Conservation (phyloP, 2,888 invertebrate genomes). For the Halocaridina rubra region DNA sequence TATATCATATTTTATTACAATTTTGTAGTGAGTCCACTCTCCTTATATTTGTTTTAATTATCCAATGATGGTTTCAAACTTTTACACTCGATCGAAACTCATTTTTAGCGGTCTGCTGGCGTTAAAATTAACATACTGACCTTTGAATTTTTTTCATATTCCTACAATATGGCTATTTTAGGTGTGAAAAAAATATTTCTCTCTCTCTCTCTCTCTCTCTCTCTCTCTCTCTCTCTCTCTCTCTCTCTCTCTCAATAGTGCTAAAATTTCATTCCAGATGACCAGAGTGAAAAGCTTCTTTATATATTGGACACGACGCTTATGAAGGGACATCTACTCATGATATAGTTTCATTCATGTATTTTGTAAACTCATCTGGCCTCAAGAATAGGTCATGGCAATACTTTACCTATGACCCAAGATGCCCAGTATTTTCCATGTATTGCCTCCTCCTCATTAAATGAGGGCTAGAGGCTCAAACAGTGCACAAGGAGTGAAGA, state of each 20-base stretch:
- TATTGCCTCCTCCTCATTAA: no score
- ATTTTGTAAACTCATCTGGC: neutral
- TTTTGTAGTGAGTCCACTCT: no score
- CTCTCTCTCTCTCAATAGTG: neutral
- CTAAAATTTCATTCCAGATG: neutral
- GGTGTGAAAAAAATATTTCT: no score
- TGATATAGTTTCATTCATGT: neutral
- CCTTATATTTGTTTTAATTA: no score
- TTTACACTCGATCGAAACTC: no score
- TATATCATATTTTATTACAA: no score
- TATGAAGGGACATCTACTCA: neutral
- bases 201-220: neutral
- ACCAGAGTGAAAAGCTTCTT: neutral
- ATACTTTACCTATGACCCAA: no score
- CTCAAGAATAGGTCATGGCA: neutral
- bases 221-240: neutral
- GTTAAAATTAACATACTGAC: no score
- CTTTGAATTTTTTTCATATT: neutral
- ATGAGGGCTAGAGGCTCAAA: neutral
- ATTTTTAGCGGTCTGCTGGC: no score
- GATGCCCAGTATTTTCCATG: no score
- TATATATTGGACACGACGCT: neutral
- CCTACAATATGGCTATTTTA: neutral
- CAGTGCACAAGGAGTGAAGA: neutral
- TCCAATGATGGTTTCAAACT: no score